These are phyloP conservation scores for Aselliscus stoliczkanus DNA, from an alignment of 2,797 vertebrate species.

Conservation along the genomic window DNA sequence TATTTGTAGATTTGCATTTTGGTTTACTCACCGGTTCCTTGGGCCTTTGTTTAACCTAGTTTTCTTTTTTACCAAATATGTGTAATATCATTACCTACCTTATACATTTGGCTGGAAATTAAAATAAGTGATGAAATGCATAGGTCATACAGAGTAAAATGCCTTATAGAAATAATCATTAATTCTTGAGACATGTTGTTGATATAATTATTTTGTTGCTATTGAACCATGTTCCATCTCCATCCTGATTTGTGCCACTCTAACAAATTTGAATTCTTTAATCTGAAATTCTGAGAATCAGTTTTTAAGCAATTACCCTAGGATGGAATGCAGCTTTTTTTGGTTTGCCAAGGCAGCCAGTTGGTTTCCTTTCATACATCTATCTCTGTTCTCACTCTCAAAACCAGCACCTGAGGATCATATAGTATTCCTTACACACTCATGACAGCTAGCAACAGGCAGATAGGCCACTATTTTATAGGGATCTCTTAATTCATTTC, in stretches of 20 bases:
- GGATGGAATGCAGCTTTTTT: neutral
- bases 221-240: neutral
- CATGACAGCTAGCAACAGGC: neutral
- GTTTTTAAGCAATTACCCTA: neutral
- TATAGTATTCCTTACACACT: neutral
- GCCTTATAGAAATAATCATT: neutral
- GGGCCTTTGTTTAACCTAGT: conserved; percentile 2
- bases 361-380: neutral
- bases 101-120: neutral
- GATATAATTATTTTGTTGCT: neutral
- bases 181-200: neutral
- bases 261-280: neutral
- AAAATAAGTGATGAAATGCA: neutral
- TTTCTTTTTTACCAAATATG: neutral
- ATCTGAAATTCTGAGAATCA: neutral
- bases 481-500: conserved; percentile 26
- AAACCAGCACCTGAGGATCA: neutral
- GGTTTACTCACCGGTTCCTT: neutral
- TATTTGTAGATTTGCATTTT: conserved; percentile 31
- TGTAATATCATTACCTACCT: neutral
- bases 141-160: neutral
- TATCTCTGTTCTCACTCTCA: neutral
- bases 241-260: neutral
- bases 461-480: neutral
- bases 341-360: neutral